These are phyloP conservation scores for Eumaeus atala DNA, from an alignment of 1,140 invertebrate genomes.

Conservation along the genomic window DNA sequence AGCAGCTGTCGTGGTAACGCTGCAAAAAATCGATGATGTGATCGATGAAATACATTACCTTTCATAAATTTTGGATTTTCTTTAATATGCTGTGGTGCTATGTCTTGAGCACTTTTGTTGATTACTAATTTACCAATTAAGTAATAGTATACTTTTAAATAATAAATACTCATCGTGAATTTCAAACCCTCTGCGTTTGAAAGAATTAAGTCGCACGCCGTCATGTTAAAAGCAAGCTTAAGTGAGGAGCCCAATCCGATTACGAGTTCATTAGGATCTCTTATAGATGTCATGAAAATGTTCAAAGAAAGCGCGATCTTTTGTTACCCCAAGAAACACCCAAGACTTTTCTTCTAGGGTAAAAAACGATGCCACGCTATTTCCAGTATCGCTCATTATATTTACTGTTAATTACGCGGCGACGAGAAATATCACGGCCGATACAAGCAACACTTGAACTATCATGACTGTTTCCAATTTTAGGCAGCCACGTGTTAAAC, in stretches of 20 bases:
- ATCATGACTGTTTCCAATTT: background rate
- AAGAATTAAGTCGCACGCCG: constrained; percentile 66
- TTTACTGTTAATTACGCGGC: constrained; percentile 17
- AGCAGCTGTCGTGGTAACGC: constrained; percentile 32
- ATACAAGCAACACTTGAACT: constrained; percentile 2
- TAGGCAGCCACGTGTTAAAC: too few relatives aligned
- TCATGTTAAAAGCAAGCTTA: constrained; percentile 61
- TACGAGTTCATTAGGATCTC: constrained; percentile 25
- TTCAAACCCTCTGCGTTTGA: constrained; percentile 67
- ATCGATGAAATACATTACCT: constrained; percentile 18
- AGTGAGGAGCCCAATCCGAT: constrained; percentile 52
- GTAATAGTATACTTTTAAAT: constrained; percentile 71
- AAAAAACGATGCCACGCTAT: constrained; percentile 25
- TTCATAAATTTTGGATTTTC: constrained; percentile 27
- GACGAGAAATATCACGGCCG: background rate
- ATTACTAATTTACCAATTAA: constrained; percentile 54
- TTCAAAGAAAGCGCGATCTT: constrained; percentile 28
- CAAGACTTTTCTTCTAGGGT: constrained; percentile 28
- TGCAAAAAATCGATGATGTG: constrained; percentile 29
- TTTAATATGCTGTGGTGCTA: constrained; percentile 31
- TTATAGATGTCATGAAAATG: constrained; percentile 32
- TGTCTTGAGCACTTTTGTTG: constrained; percentile 43
- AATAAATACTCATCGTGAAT: constrained; percentile 72
- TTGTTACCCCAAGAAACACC: constrained; percentile 28
- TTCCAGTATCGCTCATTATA: constrained; percentile 28